A percentile compares a stretch with the other conserved stretches of the same genome.
Conservation (phyloP, 2,797 vertebrate genomes). For the Sciurus carolinensis region DNA sequence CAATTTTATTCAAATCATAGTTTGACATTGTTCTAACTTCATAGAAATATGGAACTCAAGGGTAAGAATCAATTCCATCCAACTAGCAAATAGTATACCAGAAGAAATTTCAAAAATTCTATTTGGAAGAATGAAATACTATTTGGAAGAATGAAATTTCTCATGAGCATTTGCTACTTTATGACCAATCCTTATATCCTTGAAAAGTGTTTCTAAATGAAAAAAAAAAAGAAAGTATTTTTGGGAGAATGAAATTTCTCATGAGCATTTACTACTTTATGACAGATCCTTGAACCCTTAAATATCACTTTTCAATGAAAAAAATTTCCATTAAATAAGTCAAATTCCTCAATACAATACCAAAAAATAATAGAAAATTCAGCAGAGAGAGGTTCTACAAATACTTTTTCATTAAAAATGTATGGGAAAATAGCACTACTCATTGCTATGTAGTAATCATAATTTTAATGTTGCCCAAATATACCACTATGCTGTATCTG, state of each 20-base stretch:
- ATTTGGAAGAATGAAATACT: slow-evolving; percentile 43
- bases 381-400: slow-evolving; percentile 32
- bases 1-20: slow-evolving; percentile 9
- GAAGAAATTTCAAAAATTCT: slow-evolving; percentile 26
- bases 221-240: slow-evolving; percentile 58
- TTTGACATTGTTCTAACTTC: slow-evolving; percentile 23
- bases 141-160: slow-evolving; percentile 47
- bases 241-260: slow-evolving; percentile 46
- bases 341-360: slow-evolving; percentile 43
- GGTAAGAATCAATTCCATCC: not conserved
- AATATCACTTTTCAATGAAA: slow-evolving; percentile 33
- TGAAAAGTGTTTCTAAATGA: slow-evolving; percentile 22
- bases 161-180: slow-evolving; percentile 24
- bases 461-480: slow-evolving; percentile 47
- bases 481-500: not conserved
- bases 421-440: not conserved
- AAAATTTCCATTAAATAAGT: slow-evolving; percentile 46
- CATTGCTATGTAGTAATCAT: not conserved
- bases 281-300: not conserved
- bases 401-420: slow-evolving; percentile 38
- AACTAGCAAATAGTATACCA: slow-evolving; percentile 14
- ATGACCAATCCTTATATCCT: not conserved
- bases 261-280: slow-evolving; percentile 24
- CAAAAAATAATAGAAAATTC: slow-evolving; percentile 53
- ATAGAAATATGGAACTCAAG: slow-evolving; percentile 58